phyloP scores from a whole-genome alignment of 2,113 vertebrate species.

The Pluvialis apricaria region DNA sequence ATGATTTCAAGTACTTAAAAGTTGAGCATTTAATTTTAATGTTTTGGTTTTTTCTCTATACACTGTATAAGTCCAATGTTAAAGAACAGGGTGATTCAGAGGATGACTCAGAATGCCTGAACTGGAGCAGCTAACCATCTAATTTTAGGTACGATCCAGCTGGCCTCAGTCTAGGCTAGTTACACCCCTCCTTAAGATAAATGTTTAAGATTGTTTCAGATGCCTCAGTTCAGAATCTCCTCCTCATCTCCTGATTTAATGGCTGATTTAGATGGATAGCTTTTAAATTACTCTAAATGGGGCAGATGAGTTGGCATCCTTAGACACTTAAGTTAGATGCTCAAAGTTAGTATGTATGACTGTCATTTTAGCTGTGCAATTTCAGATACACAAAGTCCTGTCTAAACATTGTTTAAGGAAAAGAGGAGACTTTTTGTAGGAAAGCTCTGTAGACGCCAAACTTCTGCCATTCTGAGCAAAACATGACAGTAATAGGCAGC shows the following conservation, averaged over 20 bases:
- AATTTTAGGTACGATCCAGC: neutral
- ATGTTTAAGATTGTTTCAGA: neutral
- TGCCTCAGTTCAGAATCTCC: neutral
- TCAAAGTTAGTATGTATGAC: neutral
- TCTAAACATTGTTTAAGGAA: neutral
- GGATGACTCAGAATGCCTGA: slow-evolving; percentile 23
- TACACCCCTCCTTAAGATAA: neutral
- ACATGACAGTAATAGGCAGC: neutral
- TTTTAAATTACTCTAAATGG: neutral
- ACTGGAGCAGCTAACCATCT: neutral
- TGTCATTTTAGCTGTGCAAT: neutral
- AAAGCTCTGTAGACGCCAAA: neutral
- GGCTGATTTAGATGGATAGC: neutral
- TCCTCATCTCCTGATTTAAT: neutral
- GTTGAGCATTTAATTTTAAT: neutral
- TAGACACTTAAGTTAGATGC: neutral
- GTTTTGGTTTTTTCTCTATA: neutral
- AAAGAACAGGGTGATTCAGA: neutral
- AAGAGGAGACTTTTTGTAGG: neutral
- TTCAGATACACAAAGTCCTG: neutral
- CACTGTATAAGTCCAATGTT: neutral
- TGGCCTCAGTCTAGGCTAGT: neutral
- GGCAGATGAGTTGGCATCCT: neutral
- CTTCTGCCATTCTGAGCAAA: neutral
- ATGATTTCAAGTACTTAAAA: neutral